Evolutionary conservation across 2,888 invertebrate species (phyloP), one percentile per base, ranked within the genome.

Genomic region (Anagyrus pseudococci): DNA sequence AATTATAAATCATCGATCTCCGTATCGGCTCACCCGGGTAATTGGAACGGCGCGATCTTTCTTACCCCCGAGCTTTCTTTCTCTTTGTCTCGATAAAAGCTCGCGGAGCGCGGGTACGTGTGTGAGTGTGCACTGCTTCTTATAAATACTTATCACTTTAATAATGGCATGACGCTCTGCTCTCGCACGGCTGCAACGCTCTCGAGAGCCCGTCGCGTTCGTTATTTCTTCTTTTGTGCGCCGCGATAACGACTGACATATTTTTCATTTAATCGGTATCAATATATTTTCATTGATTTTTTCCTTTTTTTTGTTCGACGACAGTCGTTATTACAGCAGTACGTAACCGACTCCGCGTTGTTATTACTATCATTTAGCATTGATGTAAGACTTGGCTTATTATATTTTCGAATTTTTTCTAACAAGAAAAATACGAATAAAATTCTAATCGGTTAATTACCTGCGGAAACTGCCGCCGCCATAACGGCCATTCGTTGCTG

Each of bases 401-500:
- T 33, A 33, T 8, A 8, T 41, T 41, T 41, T 41, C 17, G 17
- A 8, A 15, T 15, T 8, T 41, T 15, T n/a, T 41, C 15, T 15
- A 41, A 41, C 15, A 41, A 41, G 15, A 41, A 41, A 4, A 29
- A 29, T 29, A 10, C 15, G 20, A n/a, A 17, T 43, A 43, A 43
- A 6, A 43, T n/a, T n/a, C n/a, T 8, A 17, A 43, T 13, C 23
- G 13, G 37, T 33, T 20, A 40, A 73, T 74, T 69, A 80, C 79
- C 81, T 66, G 79, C 79, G 63, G 78, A 79, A 59, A 80, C 80
- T 49, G 80, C 80, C 54, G 79, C 81, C 47, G 81, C 81, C 79
- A 80, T 80, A 4, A 78, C 80, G 53, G 78, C 81, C 79, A 80
- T 80, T 55, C 80, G 77, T 70, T 79, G 80, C 62, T 80, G 80